Base-by-base conservation (phyloP, 2,113 vertebrate genomes). In the Falcunculus frontatus region DNA sequence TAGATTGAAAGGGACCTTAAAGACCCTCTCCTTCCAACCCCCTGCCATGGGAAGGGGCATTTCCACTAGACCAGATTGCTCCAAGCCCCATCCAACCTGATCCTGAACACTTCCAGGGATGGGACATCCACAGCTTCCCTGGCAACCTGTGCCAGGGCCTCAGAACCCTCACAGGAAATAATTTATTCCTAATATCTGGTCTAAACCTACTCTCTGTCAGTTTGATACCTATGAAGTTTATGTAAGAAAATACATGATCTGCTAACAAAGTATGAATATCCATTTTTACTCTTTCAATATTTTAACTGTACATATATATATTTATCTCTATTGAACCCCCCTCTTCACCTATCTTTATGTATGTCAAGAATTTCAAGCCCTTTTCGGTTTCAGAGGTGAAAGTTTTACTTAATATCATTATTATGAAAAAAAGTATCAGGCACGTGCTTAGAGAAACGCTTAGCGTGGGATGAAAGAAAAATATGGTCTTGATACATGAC, bases 21-120 rank as follows among this genome's bases (percentile, higher is more conserved):
- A n/a, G 7, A 59, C 9, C 18, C 22, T 42, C 12, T 50, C 0
- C 0, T 50, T 30, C 35, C 35, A 69, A 11, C 2, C 10, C 5
- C 21, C 17, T 62, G 26, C 21, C 13, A 6, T 44, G 8, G 17
- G 13, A 3, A 53, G 7, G 7, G 22, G 17, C 39, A 53, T 9
- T 72, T 17, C 27, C 39, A 17, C 16, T 14, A 8, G 7, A 4
- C 17, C 56, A 72, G 33, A 11, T 0, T 53, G 6, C 39, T 44
- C 27, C 0, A 1, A 72, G 13, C 33, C 21, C 21, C 7, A 7
- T 27, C 17, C 33, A 37, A 6, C 8, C 17, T 32, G 13, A 3
- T 13, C 21, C 44, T 26, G 47, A 17, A 32, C 47, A 53, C 10
- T 53, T 16, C 37, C 80, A 62, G 21, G 46, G 13, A 26, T 52